Evolutionary conservation across 2,797 vertebrate genomes (phyloP).

Genomic region (Gobionotothen gibberifrons): DNA sequence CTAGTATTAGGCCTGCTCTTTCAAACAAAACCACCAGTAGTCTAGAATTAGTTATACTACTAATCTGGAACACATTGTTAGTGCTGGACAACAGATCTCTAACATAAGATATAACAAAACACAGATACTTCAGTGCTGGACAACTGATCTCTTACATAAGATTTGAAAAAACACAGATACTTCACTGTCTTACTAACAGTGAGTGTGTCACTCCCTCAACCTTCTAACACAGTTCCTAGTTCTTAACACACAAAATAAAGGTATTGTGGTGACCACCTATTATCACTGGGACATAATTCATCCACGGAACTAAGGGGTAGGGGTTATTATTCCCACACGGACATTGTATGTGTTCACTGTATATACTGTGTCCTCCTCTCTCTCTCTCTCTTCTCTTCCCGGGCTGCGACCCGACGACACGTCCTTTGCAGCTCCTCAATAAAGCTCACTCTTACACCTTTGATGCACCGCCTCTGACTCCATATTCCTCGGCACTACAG

Average conservation of each 20-base stretch:
- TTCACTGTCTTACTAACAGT: not conserved
- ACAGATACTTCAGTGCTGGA: not conserved
- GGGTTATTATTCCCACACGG: too few relatives aligned
- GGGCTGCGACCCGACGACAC: too few relatives aligned
- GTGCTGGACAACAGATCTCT: not conserved
- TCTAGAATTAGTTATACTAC: not conserved
- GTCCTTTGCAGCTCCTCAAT: too few relatives aligned
- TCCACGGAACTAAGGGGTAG: too few relatives aligned
- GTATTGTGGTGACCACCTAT: too few relatives aligned
- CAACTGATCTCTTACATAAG: not conserved
- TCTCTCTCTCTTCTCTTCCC: too few relatives aligned
- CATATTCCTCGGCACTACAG: too few relatives aligned
- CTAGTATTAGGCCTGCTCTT: not conserved
- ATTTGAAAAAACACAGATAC: not conserved
- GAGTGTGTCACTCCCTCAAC: not conserved
- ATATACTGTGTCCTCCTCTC: too few relatives aligned
- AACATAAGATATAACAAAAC: not conserved
- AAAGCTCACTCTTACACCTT: too few relatives aligned
- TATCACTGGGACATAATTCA: too few relatives aligned
- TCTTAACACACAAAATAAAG: not conserved
- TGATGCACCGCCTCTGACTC: too few relatives aligned
- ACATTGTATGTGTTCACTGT: too few relatives aligned
- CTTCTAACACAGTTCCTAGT: not conserved
- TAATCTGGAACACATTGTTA: not conserved
- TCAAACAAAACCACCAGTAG: not conserved